Evolutionary conservation across 2,113 vertebrate species (phyloP).

Genomic region (Orthochromis indermauri): DNA sequence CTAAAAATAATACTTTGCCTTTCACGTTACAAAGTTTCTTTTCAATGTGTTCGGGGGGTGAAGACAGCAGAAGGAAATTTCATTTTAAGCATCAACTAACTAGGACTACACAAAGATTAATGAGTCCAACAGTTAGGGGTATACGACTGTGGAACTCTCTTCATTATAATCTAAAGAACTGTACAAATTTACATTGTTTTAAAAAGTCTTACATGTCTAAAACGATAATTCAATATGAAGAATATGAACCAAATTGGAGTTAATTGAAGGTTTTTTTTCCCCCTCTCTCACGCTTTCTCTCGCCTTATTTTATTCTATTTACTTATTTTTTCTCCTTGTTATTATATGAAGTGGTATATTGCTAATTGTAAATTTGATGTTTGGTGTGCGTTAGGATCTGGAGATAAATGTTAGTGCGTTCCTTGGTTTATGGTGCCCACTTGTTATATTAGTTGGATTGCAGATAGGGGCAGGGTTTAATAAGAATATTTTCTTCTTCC

Average conservation of each 20-base stretch:
- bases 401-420: fast-evolving
- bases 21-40: fast-evolving
- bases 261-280: fast-evolving
- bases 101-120: neutral
- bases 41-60: fast-evolving
- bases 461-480: neutral
- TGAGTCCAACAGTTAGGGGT: neutral
- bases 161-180: neutral
- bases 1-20: neutral
- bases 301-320: neutral
- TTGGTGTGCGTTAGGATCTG: fast-evolving
- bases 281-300: fast-evolving
- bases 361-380: neutral
- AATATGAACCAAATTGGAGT: neutral
- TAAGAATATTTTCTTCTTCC: neutral
- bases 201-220: neutral
- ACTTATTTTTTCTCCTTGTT: neutral
- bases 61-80: neutral
- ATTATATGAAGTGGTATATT: neutral
- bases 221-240: neutral
- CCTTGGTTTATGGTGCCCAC: neutral
- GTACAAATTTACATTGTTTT: neutral
- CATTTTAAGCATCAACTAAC: fast-evolving
- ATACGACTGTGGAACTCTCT: neutral
- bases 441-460: neutral